phyloP scores from a whole-genome alignment of 2,113 vertebrate genomes.

The Typhlomys cinereus region DNA sequence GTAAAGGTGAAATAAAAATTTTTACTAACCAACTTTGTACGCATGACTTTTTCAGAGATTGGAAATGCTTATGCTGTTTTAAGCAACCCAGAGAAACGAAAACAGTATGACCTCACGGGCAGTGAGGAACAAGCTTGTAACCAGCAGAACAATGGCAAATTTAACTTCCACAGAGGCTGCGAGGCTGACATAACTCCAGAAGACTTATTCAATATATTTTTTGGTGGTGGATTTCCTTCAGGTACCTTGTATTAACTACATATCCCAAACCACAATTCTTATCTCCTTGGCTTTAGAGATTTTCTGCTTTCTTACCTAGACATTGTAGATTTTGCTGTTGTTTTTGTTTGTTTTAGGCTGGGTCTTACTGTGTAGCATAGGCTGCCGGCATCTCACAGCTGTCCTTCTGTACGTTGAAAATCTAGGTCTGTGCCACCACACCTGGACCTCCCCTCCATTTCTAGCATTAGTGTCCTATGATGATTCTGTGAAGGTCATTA shows the following conservation, averaged over 20 bases:
- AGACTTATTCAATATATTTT: constrained; percentile 99
- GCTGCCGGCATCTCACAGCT: not conserved
- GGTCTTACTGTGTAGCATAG: not conserved
- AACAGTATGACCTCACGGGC: constrained; percentile 95
- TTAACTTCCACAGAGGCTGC: constrained; percentile 95
- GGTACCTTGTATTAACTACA: constrained; percentile 84
- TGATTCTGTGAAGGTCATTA: constrained; percentile 34
- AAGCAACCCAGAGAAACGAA: constrained; percentile 95
- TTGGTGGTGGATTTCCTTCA: constrained; percentile 96
- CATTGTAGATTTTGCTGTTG: no score
- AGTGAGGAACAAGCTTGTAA: constrained; percentile 91
- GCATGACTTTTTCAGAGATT: constrained; percentile 89
- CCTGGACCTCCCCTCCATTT: not conserved
- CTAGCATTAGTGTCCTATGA: not conserved
- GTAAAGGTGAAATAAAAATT: not conserved
- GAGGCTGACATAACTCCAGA: constrained; percentile 98
- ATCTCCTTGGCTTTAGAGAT: not conserved
- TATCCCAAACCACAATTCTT: constrained; percentile 3
- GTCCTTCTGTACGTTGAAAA: not conserved
- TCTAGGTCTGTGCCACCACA: no score
- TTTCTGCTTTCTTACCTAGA: not conserved
- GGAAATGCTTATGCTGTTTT: constrained; percentile 97
- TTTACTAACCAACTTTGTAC: constrained; percentile 46
- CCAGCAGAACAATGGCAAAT: constrained; percentile 90
- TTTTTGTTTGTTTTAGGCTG: not conserved